These are phyloP conservation scores for Gortyna flavago DNA, from an alignment of 2,888 invertebrate genomes.

Conservation along the genomic window DNA sequence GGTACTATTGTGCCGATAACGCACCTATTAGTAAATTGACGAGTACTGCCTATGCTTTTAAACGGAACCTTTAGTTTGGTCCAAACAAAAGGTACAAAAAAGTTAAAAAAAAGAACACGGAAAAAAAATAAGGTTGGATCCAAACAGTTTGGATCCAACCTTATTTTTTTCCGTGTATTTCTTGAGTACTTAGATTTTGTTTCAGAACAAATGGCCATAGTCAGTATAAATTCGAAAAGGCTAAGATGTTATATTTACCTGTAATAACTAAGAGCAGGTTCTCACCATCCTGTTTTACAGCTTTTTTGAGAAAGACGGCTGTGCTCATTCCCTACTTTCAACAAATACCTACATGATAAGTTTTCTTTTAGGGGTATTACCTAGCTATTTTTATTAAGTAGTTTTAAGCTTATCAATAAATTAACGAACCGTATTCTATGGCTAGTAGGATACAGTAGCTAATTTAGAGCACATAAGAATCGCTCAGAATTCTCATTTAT, in stretches of 20 bases:
- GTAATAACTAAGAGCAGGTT: neutral
- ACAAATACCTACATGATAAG: neutral
- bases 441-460: too few relatives aligned
- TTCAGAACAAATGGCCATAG: neutral
- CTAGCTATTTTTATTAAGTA: neutral
- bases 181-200: neutral
- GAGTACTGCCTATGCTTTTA: slow-evolving; percentile 49
- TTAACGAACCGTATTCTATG: neutral
- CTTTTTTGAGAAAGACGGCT: neutral
- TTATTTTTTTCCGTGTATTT: neutral
- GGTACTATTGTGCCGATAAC: slow-evolving; percentile 72
- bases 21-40: slow-evolving; percentile 82
- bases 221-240: neutral
- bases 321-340: neutral
- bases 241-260: neutral
- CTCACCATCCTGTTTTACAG: neutral
- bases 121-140: too few relatives aligned
- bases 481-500: neutral
- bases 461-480: too few relatives aligned
- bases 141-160: too few relatives aligned
- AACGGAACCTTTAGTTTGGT: too few relatives aligned
- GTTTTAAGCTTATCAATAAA: too few relatives aligned
- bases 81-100: too few relatives aligned
- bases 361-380: neutral
- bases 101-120: too few relatives aligned